phyloP scores from a whole-genome alignment of 2,797 vertebrate genomes.

The Lepus townsendii region DNA sequence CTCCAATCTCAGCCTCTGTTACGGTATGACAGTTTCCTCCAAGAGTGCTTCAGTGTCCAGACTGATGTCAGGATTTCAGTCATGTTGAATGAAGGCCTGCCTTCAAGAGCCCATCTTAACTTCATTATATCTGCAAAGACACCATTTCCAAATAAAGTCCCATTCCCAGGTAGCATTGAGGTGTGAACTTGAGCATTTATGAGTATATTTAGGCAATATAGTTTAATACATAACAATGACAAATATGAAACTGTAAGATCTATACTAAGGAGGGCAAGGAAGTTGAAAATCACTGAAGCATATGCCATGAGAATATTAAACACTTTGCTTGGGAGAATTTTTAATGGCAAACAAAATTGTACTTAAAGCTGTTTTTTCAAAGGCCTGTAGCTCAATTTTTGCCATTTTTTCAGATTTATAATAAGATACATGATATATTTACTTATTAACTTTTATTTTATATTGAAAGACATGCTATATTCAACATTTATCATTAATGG shows the following conservation, averaged over 20 bases:
- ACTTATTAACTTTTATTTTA: conserved; percentile 19
- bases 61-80: not conserved
- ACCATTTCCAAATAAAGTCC: conserved; percentile 35
- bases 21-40: no score
- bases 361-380: conserved; percentile 1
- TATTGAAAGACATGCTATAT: conserved; percentile 29
- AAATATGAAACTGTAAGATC: conserved; percentile 30
- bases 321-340: not conserved
- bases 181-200: not conserved
- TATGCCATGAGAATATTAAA: not conserved
- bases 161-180: not conserved
- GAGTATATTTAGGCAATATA: not conserved
- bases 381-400: conserved; percentile 25
- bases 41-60: not conserved
- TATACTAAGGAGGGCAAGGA: not conserved
- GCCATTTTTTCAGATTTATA: conserved; percentile 12
- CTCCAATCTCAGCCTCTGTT: not conserved
- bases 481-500: not conserved
- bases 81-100: not conserved
- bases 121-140: not conserved
- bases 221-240: not conserved
- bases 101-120: not conserved
- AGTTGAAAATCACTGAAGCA: not conserved
- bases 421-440: not conserved
- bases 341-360: conserved; percentile 18